Evolutionary conservation across 2,797 vertebrate species (phyloP), one percentile per base, ranked within the genome.

Genomic region (Alfaro cultratus): DNA sequence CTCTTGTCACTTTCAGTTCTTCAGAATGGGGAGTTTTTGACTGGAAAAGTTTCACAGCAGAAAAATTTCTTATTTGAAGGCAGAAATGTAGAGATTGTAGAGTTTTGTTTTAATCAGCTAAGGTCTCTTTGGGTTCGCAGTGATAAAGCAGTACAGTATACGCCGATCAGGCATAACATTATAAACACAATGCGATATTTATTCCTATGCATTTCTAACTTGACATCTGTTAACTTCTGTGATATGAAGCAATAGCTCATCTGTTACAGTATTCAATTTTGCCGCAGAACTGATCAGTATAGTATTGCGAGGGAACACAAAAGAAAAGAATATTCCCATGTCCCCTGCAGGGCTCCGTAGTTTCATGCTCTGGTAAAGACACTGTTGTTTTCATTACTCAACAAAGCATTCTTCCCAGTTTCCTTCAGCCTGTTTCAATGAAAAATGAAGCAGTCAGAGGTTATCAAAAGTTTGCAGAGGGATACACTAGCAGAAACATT

Each of bases 381-480:
- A 18, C 5, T 11, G 62, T 10, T 21, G 34, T 41, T 41, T 21
- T 39, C 34, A 41, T 68, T 21, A 68, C 34, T 41, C 11, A 6
- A 26, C 46, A 23, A 49, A 73, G 46, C 45, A 10, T 16, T 11
- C n/a, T 34, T 31, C 31, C 16, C 29, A 2, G 13, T n/a, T 67
- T 68, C 21, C 49, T 41, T 53, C 8, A 34, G 29, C 36, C 43
- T 47, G 73, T 11, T 72, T 78, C 4, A 0, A n/a, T 11, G 23
- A 77, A 46, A 39, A 15, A 74, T 46, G 55, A 16, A 23, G 72
- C 26, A 75, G 60, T 72, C 55, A 82, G 36, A 45, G 57, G 43
- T 18, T 60, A 78, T 47, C 12, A 18, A 67, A 88, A 34, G 72
- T 67, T 75, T 67, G 5, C 43, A 1, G 5, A 71, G 4, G 41